These are phyloP conservation scores for Lepilemur ruficaudatus DNA, from an alignment of 2,797 vertebrate genomes.

Conservation along the genomic window DNA sequence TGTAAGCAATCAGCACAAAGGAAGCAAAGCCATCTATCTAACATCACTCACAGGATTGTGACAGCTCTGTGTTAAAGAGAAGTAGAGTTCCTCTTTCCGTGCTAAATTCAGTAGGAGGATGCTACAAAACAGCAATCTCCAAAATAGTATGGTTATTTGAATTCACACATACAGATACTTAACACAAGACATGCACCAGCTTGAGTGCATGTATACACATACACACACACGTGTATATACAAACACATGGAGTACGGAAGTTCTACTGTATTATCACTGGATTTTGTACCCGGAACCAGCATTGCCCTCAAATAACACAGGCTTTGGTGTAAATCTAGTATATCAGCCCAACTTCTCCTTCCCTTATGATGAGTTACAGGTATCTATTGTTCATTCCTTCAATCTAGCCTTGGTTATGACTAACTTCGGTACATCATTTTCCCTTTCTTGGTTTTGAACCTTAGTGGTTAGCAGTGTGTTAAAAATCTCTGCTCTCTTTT, in stretches of 20 bases:
- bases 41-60: not conserved
- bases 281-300: not conserved
- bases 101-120: not conserved
- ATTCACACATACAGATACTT: not conserved
- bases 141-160: not conserved
- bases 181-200: not conserved
- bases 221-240: fast-evolving
- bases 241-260: not conserved
- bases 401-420: not conserved
- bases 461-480: not conserved
- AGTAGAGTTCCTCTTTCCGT: not conserved
- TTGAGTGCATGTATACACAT: no score
- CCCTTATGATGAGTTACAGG: not conserved
- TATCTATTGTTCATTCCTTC: not conserved
- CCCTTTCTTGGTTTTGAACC: not conserved
- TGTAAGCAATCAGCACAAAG: not conserved
- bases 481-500: not conserved
- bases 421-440: not conserved
- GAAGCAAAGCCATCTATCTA: not conserved
- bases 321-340: not conserved
- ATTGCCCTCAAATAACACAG: not conserved
- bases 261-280: not conserved
- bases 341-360: not conserved
- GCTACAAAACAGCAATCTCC: not conserved
- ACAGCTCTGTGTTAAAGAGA: not conserved